Percentiles rank a stretch among this genome's conserved stretches.
Evolutionary conservation across 1,140 invertebrate genomes (phyloP).

Genomic region (Lasioglossum albipes): DNA sequence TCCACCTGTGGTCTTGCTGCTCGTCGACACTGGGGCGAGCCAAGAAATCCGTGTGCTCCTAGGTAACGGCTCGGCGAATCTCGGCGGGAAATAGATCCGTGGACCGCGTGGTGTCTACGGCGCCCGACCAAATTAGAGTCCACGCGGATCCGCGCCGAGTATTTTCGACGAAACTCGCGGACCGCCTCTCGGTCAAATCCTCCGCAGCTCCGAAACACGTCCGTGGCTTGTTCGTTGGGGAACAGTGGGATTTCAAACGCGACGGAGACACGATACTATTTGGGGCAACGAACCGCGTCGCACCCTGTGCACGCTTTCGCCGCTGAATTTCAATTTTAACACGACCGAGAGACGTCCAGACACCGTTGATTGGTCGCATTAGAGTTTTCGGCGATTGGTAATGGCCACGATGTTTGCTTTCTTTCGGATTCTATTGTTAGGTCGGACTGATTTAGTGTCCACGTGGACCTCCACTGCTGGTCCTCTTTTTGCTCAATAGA

Average conservation of each 20-base stretch:
- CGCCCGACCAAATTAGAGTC: slow-evolving; percentile 74
- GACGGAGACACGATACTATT: slow-evolving; percentile 31
- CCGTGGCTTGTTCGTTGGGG: slow-evolving; percentile 5
- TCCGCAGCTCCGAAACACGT: slow-evolving; percentile 23
- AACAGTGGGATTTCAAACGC: slow-evolving; percentile 26
- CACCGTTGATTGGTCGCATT: neutral
- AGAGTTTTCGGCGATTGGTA: neutral
- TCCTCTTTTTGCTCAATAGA: neutral
- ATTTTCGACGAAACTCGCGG: slow-evolving; percentile 66
- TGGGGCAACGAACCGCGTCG: slow-evolving; percentile 5
- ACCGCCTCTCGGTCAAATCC: slow-evolving; percentile 46
- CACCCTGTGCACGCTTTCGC: too few relatives aligned
- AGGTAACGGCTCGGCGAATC: slow-evolving; percentile 54
- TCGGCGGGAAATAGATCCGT: slow-evolving; percentile 67
- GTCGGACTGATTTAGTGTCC: slow-evolving; percentile 14
- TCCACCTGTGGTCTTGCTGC: neutral
- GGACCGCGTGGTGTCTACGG: slow-evolving; percentile 77
- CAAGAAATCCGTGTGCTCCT: slow-evolving; percentile 65
- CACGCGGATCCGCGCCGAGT: slow-evolving; percentile 70
- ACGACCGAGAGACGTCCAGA: neutral
- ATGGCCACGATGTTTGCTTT: neutral
- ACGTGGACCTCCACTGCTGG: neutral
- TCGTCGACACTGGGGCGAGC: slow-evolving; percentile 30
- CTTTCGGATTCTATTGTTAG: neutral
- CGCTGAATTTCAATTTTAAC: slow-evolving; percentile 13